These are phyloP conservation scores for Mizuhopecten yessoensis DNA, from an alignment of 1,140 invertebrate genomes.

Conservation along the genomic window DNA sequence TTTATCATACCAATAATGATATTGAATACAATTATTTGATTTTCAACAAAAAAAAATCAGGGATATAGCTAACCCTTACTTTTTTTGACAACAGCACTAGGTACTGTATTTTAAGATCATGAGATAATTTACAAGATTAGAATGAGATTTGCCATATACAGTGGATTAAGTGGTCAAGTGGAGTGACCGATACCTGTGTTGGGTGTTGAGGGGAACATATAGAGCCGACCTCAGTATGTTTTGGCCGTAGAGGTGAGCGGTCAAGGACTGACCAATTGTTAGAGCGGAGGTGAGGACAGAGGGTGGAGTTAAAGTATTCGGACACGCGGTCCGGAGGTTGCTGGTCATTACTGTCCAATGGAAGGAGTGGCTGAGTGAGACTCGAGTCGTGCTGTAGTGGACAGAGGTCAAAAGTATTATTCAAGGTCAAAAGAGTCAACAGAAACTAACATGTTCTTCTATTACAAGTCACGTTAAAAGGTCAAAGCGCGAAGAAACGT, in stretches of 20 bases:
- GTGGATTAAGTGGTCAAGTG: background rate
- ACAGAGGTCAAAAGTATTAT: background rate
- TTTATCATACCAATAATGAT: no score
- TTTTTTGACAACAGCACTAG: no score
- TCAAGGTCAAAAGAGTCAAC: no score
- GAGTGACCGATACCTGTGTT: background rate
- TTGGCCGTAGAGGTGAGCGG: constrained; percentile 1
- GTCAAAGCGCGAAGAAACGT: no score
- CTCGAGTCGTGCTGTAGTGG: background rate
- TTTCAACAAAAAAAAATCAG: no score
- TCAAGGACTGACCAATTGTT: constrained; percentile 2
- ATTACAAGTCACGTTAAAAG: no score
- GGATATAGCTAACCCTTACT: no score
- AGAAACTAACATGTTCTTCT: no score
- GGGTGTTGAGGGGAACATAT: constrained; percentile 37
- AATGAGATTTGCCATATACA: background rate
- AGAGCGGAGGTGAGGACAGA: constrained; percentile 20
- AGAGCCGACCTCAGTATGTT: background rate
- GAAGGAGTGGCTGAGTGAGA: constrained; percentile 19
- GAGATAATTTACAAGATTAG: background rate
- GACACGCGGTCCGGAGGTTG: constrained; percentile 6
- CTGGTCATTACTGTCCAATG: background rate
- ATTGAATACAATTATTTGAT: no score
- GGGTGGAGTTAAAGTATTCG: constrained; percentile 15
- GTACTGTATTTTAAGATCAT: no score